Evolutionary conservation across 2,888 invertebrate species (phyloP), one percentile per base, ranked within the genome.

Genomic region (Nomada hirtipes): DNA sequence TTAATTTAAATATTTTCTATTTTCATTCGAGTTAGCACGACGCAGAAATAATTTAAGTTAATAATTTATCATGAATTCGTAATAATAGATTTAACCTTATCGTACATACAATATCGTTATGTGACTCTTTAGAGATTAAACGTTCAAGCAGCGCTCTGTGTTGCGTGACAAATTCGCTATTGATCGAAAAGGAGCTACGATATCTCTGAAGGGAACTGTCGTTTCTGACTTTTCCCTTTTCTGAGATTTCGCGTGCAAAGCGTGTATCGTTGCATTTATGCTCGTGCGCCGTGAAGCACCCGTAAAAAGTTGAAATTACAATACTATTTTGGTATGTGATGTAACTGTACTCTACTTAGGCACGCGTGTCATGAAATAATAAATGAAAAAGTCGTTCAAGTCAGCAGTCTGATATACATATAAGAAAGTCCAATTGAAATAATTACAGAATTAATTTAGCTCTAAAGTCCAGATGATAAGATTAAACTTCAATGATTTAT

Each of bases 261-360:
- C 65, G 52, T 67, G 52, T 52, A 67, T 53, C 65, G n/a, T 36
- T 10, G 52, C 29, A 15, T 50, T 50, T 50, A 26, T 13, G 47
- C 4, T 26, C 26, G 26, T 7, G n/a, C 4, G 52, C 65, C 65
- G 65, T 65, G 29, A 65, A 52, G 26, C 26, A 52, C 11, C 29
- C 15, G 44, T 64, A 63, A 55, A 64, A 20, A 11, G 64, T 53
- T 29, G 23, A 44, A 44, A 20, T 36, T 36, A 36, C 29, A 36
- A 26, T n/a, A 55, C 18, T 47, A 15, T 26, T 72, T 55, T 13
- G 23, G 55, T 4, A 53, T 26, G 52, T 10, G 18, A 15, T 44
- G 55, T 44, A 44, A 64, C 26, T 20, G n/a, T n/a, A 50, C n/a
- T 72, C 42, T 55, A 64, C 26, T 55, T 55, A 29, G 26, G 36